Percentiles rank a stretch among this genome's conserved stretches.
These are phyloP conservation scores for Ispidina lecontei DNA, from an alignment of 2,797 vertebrate species.

Conservation along the genomic window DNA sequence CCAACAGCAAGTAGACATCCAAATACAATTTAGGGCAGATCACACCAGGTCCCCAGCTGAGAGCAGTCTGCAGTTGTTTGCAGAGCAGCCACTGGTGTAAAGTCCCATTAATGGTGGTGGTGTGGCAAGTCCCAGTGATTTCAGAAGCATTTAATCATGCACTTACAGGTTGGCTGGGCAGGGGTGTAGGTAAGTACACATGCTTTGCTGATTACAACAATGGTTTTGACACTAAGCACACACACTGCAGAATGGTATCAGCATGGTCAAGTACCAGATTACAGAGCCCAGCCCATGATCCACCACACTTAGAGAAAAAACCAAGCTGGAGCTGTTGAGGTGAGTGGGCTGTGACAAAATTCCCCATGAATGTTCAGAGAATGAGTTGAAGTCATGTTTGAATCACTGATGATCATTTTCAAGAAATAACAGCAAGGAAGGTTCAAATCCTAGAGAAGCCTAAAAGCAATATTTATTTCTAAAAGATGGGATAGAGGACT, in stretches of 20 bases:
- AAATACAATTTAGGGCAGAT: not conserved
- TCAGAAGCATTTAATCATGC: not conserved
- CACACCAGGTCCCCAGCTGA: not conserved
- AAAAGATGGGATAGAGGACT: not conserved
- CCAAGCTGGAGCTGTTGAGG: not conserved
- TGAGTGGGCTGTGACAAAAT: not conserved
- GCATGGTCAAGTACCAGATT: not conserved
- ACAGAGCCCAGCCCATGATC: not conserved
- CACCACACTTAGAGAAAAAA: not conserved
- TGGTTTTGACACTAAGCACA: slow-evolving; percentile 8
- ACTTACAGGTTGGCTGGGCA: not conserved
- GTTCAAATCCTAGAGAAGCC: not conserved
- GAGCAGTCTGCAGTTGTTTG: not conserved
- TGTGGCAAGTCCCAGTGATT: not conserved
- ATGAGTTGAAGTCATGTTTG: not conserved
- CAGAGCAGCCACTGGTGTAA: not conserved
- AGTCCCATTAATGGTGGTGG: not conserved
- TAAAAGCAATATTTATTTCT: not conserved
- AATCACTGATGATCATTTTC: not conserved
- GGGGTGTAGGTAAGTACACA: not conserved
- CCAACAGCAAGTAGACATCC: not conserved
- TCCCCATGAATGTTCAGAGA: not conserved
- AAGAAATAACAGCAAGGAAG: not conserved
- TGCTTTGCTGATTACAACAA: not conserved
- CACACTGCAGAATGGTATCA: not conserved